Percentiles rank a stretch among this genome's conserved stretches.
phyloP scores from a whole-genome alignment of 2,888 invertebrate genomes.

The Caenorhabditis wallacei region DNA sequence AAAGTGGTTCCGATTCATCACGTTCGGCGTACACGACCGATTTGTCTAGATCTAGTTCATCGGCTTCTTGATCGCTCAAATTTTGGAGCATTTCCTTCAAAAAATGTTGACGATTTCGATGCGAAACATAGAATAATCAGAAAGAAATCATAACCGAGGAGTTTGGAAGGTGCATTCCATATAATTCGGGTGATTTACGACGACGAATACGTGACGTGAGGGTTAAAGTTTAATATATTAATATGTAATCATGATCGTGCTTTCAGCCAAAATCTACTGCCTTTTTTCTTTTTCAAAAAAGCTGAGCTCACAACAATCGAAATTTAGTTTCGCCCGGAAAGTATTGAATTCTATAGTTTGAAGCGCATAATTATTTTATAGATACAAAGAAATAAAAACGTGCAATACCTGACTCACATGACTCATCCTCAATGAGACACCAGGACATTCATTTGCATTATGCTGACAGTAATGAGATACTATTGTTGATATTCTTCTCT shows the following conservation, averaged over 20 bases:
- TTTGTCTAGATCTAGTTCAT: slow-evolving; percentile 68
- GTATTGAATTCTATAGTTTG: neutral
- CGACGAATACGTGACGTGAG: slow-evolving; percentile 34
- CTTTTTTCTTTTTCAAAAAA: slow-evolving; percentile 4
- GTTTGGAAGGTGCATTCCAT: slow-evolving; percentile 25
- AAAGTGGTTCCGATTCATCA: slow-evolving; percentile 77
- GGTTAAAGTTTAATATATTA: slow-evolving; percentile 6
- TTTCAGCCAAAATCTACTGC: slow-evolving; percentile 29
- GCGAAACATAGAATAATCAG: slow-evolving; percentile 52
- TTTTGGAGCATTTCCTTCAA: slow-evolving; percentile 64
- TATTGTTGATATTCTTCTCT: slow-evolving; percentile 78
- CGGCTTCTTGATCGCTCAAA: slow-evolving; percentile 62
- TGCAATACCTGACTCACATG: slow-evolving; percentile 70
- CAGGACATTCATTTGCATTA: slow-evolving; percentile 79
- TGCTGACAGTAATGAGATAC: slow-evolving; percentile 80
- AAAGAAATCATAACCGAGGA: slow-evolving; percentile 55
- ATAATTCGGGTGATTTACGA: slow-evolving; percentile 28
- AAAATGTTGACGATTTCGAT: slow-evolving; percentile 17
- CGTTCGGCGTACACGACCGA: slow-evolving; percentile 76
- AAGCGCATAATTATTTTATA: neutral
- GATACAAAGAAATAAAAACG: slow-evolving; percentile 43
- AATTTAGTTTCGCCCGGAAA: neutral
- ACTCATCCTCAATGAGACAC: slow-evolving; percentile 70
- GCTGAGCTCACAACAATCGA: slow-evolving; percentile 25
- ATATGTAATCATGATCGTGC: slow-evolving; percentile 21